These are phyloP conservation scores for Ips nitidus DNA, from an alignment of 1,140 invertebrate species.

Conservation along the genomic window DNA sequence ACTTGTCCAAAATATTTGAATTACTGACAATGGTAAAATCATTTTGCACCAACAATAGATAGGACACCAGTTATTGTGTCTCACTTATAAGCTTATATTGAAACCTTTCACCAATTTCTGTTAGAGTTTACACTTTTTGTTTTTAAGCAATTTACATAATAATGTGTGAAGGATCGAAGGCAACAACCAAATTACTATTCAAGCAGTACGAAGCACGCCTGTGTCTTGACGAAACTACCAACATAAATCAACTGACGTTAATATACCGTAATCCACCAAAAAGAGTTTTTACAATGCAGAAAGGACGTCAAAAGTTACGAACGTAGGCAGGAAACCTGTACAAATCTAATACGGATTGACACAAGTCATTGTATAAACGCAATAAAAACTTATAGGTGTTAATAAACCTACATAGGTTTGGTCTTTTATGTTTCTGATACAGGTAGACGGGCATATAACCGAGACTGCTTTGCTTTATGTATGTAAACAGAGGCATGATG, in stretches of 20 bases:
- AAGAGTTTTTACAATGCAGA: neutral
- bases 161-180: too few species aligned
- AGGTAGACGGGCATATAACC: slow-evolving; percentile 12
- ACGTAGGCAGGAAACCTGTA: slow-evolving; percentile 18
- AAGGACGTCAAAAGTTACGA: neutral
- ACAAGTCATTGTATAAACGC: slow-evolving; percentile 25
- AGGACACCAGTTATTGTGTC: too few species aligned
- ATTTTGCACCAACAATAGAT: too few species aligned
- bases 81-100: too few species aligned
- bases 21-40: too few species aligned
- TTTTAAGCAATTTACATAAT: too few species aligned
- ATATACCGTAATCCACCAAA: too few species aligned
- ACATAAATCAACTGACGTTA: neutral
- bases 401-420: slow-evolving; percentile 33
- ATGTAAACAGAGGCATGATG: slow-evolving; percentile 31
- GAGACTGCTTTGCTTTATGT: slow-evolving; percentile 25
- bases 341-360: slow-evolving; percentile 13
- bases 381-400: slow-evolving; percentile 29
- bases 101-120: too few species aligned
- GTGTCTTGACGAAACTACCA: neutral
- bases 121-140: too few species aligned
- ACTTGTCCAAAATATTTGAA: too few species aligned
- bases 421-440: slow-evolving; percentile 27
- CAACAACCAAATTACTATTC: too few species aligned
- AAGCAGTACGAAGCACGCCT: too few species aligned